Evolutionary conservation across 1,140 invertebrate species (phyloP).

Genomic region (Aethina tumida): DNA sequence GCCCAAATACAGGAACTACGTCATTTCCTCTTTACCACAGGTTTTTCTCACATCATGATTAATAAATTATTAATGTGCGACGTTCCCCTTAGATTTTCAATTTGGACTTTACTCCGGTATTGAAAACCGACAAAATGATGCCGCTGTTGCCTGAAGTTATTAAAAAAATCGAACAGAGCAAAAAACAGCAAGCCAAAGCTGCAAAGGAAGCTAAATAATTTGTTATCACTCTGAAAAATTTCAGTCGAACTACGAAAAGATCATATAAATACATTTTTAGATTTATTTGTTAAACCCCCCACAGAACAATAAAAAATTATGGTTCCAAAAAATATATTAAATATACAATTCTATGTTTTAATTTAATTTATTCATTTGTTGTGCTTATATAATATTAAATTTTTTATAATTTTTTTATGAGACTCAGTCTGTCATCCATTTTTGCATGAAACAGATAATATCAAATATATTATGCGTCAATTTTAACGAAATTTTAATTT

Average conservation of each 20-base stretch:
- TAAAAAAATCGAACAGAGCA: slow-evolving; percentile 18
- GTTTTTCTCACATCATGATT: slow-evolving; percentile 19
- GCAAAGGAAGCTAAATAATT: neutral
- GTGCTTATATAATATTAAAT: too few species aligned
- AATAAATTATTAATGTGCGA: neutral
- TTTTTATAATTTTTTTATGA: too few species aligned
- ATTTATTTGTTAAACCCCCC: neutral
- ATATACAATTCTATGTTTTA: too few species aligned
- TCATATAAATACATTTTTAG: neutral
- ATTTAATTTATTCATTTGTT: too few species aligned
- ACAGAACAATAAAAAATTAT: slow-evolving; percentile 2
- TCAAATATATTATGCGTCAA: too few species aligned
- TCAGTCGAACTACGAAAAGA: neutral
- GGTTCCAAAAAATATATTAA: slow-evolving; percentile 1
- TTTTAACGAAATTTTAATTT: too few species aligned
- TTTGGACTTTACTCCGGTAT: slow-evolving; percentile 40
- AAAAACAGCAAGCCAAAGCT: slow-evolving; percentile 9
- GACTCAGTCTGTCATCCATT: too few species aligned
- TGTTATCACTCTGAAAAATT: neutral
- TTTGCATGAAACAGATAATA: too few species aligned
- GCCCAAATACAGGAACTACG: slow-evolving; percentile 37
- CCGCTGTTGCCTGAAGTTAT: slow-evolving; percentile 20
- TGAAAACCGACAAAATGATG: slow-evolving; percentile 23
- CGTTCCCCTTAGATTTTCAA: slow-evolving; percentile 23
- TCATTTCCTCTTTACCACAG: slow-evolving; percentile 41